A percentile compares a stretch with the other conserved stretches of the same genome.
Conservation (phyloP, 2,113 vertebrate species). For the Heterocephalus glaber region DNA sequence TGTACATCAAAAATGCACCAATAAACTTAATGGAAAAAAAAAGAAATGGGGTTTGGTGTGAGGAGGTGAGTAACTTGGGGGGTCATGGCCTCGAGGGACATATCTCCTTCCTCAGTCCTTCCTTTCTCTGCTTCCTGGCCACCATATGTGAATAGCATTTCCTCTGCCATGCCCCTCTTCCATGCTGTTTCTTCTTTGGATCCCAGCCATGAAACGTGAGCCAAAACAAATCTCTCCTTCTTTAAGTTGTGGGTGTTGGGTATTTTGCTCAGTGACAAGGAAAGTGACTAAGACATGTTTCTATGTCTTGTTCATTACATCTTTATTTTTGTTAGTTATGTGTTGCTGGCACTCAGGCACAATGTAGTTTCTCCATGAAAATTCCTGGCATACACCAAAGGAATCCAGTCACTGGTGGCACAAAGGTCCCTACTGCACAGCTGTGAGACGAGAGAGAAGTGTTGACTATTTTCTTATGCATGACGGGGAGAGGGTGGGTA, state of each 20-base stretch:
- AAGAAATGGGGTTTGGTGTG: background rate
- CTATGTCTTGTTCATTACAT: background rate
- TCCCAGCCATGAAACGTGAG: background rate
- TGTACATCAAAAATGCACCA: too few species aligned
- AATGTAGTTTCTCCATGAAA: slow-evolving; percentile 40
- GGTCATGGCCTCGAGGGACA: background rate
- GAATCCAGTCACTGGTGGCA: background rate
- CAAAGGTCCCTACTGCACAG: background rate
- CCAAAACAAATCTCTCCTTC: background rate
- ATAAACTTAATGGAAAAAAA: too few species aligned
- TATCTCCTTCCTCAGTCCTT: background rate
- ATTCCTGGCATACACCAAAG: slow-evolving; percentile 23
- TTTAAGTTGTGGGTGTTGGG: background rate
- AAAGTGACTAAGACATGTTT: background rate
- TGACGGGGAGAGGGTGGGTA: background rate
- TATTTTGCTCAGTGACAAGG: background rate
- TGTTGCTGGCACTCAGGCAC: background rate
- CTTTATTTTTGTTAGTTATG: background rate
- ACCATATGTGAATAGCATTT: background rate
- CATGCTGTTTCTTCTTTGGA: background rate
- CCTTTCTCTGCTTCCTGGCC: background rate
- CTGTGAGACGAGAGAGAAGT: background rate
- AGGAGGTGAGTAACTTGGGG: background rate
- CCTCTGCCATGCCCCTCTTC: background rate
- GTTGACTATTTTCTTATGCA: slow-evolving; percentile 17